Conservation (phyloP, 2,113 vertebrate species). For the Perca schrenkii region DNA sequence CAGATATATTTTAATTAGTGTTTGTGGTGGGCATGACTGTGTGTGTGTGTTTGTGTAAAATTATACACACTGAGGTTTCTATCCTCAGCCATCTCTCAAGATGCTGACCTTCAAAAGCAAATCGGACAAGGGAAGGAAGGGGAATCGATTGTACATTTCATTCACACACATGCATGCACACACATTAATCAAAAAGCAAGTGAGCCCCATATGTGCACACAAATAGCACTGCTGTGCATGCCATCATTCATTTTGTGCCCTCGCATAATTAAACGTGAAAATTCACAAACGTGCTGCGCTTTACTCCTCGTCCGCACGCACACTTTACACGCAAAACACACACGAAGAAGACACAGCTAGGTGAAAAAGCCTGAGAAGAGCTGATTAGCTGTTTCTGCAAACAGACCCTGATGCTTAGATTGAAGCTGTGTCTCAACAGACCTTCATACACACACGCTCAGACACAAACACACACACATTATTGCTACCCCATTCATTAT, state of each 20-base stretch:
- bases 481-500: constrained; percentile 40
- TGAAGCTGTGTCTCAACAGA: constrained; percentile 22
- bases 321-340: constrained; percentile 10
- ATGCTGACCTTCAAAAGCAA: constrained; percentile 78
- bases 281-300: constrained; percentile 41
- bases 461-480: constrained; percentile 6
- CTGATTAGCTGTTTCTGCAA: constrained; percentile 59
- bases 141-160: constrained; percentile 78
- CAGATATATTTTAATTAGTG: constrained; percentile 56
- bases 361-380: constrained; percentile 10
- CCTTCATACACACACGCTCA: constrained; percentile 8
- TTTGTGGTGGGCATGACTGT: constrained; percentile 18
- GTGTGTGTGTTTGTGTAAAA: constrained; percentile 32
- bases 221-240: constrained; percentile 50
- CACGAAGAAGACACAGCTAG: constrained; percentile 1
- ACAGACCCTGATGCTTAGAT: constrained; percentile 16
- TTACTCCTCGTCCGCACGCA: not conserved
- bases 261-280: constrained; percentile 67
- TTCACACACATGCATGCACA: constrained; percentile 71
- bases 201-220: constrained; percentile 46
- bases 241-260: constrained; percentile 63
- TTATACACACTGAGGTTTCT: constrained; percentile 29
- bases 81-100: constrained; percentile 46
- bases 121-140: constrained; percentile 63
- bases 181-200: constrained; percentile 77